phyloP scores from a whole-genome alignment of 2,797 vertebrate species.

The Spinus pinus region DNA sequence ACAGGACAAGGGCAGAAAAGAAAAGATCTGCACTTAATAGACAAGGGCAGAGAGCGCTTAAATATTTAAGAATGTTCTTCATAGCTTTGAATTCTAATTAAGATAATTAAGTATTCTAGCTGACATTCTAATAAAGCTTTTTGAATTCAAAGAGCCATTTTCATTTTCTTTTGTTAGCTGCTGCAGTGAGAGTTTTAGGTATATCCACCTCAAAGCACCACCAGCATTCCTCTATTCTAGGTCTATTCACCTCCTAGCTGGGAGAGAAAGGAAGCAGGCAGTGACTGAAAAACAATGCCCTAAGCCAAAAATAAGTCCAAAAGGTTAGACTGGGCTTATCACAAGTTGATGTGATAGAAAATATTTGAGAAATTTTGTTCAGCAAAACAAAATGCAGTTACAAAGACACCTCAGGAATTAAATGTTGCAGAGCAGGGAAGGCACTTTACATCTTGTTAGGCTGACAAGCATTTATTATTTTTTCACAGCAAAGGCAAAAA shows the following conservation, averaged over 20 bases:
- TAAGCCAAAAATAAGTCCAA: background rate
- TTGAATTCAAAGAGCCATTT: background rate
- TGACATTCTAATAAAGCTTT: slow-evolving; percentile 25
- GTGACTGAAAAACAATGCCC: background rate
- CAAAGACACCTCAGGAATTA: background rate
- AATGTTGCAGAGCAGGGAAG: background rate
- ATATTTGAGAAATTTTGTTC: background rate
- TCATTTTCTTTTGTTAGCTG: background rate
- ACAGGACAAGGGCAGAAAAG: background rate
- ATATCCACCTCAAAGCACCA: background rate
- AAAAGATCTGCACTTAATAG: background rate
- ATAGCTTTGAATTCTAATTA: slow-evolving; percentile 27
- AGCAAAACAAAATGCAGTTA: background rate
- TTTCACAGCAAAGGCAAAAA: background rate
- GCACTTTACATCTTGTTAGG: background rate
- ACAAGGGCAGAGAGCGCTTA: background rate
- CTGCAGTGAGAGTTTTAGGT: background rate
- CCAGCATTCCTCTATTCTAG: background rate
- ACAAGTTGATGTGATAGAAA: background rate
- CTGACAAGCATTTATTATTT: background rate
- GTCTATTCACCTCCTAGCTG: background rate
- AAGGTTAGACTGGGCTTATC: background rate
- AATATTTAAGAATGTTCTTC: slow-evolving; percentile 42
- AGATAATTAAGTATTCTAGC: slow-evolving; percentile 30
- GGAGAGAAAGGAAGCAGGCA: background rate